These are phyloP conservation scores for Globia sparganii DNA, from an alignment of 2,888 invertebrate genomes.

Conservation along the genomic window DNA sequence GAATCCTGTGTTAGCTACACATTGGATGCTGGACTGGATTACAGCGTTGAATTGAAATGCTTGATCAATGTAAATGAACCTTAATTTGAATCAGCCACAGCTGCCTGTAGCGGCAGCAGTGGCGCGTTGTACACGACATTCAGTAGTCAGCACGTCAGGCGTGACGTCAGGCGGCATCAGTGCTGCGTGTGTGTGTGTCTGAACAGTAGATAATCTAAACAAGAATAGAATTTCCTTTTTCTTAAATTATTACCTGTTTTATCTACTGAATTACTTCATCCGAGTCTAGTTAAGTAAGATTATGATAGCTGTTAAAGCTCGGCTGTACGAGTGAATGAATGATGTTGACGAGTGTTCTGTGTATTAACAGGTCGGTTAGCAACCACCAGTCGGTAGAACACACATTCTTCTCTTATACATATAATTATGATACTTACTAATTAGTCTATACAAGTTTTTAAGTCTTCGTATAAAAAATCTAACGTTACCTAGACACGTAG, in stretches of 20 bases:
- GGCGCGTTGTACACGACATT: background rate
- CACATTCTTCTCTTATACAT: conserved; percentile 6
- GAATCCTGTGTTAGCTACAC: background rate
- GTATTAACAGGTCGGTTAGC: background rate
- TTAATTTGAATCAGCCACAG: background rate
- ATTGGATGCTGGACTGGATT: no score
- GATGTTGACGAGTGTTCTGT: background rate
- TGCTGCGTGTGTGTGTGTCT: background rate
- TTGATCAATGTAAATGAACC: background rate
- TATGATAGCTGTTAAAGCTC: background rate
- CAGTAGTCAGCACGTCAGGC: conserved; percentile 3
- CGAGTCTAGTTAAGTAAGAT: background rate
- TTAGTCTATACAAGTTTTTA: conserved; percentile 48
- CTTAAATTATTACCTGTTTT: background rate
- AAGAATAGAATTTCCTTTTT: background rate
- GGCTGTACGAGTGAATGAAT: no score
- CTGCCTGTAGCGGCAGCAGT: background rate
- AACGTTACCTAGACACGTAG: conserved; percentile 37
- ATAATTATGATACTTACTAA: conserved; percentile 20
- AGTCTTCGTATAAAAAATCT: conserved; percentile 51
- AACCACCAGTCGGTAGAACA: background rate
- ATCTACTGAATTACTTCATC: background rate
- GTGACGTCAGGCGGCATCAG: conserved; percentile 1
- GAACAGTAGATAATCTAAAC: background rate
- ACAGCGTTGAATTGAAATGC: background rate